A percentile compares a stretch with the other conserved stretches of the same genome.
Evolutionary conservation across 37 sponge, comb jelly and placozoan species (phyloP).

Genomic region (Amphimedon queenslandica): DNA sequence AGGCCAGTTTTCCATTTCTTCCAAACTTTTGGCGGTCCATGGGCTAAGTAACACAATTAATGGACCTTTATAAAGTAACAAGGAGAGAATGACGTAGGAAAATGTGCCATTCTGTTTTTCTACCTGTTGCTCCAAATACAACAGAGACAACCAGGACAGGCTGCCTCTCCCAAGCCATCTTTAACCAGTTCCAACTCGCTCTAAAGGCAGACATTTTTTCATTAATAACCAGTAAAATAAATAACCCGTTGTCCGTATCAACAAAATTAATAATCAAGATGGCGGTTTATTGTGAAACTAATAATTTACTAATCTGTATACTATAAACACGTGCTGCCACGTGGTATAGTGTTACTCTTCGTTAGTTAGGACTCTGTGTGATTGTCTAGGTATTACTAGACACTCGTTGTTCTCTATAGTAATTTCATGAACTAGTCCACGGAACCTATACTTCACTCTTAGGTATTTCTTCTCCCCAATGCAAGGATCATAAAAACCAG

Average conservation of each 20-base stretch:
- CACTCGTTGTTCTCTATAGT: constrained; percentile 74
- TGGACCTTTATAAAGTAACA: constrained; percentile 53
- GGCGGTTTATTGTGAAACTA: too few species aligned
- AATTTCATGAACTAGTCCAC: constrained; percentile 83
- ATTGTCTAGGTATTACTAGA: constrained; percentile 78
- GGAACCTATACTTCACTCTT: constrained; percentile 78
- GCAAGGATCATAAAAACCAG: constrained; percentile 94
- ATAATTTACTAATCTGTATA: background rate
- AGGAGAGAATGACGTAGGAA: background rate
- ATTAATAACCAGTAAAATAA: too few species aligned
- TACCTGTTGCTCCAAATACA: constrained; percentile 56
- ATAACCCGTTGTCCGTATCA: too few species aligned
- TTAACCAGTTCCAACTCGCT: constrained; percentile 44
- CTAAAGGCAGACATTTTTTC: constrained; percentile 11
- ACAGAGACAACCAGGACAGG: constrained; percentile 68
- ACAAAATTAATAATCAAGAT: too few species aligned
- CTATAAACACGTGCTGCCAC: background rate
- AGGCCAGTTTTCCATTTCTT: constrained; percentile 58
- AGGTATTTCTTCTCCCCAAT: constrained; percentile 82
- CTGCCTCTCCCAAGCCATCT: constrained; percentile 74
- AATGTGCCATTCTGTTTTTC: background rate
- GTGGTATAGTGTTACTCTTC: background rate
- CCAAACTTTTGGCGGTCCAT: constrained; percentile 16
- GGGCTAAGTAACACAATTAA: constrained; percentile 58
- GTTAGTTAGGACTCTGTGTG: constrained; percentile 44